These are phyloP conservation scores for Halcyon chelicuti DNA, from an alignment of 2,797 vertebrate genomes.

Conservation along the genomic window DNA sequence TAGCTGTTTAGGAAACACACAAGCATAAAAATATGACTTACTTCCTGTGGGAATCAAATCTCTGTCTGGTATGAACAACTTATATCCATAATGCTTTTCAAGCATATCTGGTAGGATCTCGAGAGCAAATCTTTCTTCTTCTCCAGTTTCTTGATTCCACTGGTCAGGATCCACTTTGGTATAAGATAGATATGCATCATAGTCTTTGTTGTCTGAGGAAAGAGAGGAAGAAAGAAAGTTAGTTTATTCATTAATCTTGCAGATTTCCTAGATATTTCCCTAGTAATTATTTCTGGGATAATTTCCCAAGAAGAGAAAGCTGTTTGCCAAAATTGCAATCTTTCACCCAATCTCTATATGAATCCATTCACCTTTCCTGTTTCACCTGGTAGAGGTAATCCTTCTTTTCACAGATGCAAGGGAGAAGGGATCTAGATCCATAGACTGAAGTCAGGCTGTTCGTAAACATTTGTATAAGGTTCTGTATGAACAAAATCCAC, in stretches of 20 bases:
- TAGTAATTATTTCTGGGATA: background rate
- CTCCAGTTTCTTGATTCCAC: constrained; percentile 97
- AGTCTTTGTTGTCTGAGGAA: constrained; percentile 88
- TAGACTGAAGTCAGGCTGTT: background rate
- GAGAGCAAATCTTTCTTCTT: constrained; percentile 97
- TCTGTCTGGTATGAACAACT: constrained; percentile 97
- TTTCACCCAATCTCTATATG: background rate
- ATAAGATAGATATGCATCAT: constrained; percentile 97
- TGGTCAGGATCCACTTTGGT: constrained; percentile 99
- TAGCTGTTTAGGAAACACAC: background rate
- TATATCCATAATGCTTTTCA: constrained; percentile 98
- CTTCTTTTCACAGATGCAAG: background rate
- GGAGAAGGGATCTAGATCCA: background rate
- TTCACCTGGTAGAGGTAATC: background rate
- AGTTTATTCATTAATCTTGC: background rate
- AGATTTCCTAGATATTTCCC: background rate
- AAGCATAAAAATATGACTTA: constrained; percentile 79
- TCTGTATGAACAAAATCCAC: background rate
- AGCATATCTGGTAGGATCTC: constrained; percentile 97
- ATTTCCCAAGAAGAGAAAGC: background rate
- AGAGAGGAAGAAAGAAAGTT: background rate
- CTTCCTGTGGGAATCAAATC: constrained; percentile 99
- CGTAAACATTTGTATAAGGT: background rate
- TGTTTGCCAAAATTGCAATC: background rate
- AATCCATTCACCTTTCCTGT: background rate